Evolutionary conservation across 35 echinoderm and acorn worm genomes (phyloP).

Genomic region (Apostichopus parvimensis): DNA sequence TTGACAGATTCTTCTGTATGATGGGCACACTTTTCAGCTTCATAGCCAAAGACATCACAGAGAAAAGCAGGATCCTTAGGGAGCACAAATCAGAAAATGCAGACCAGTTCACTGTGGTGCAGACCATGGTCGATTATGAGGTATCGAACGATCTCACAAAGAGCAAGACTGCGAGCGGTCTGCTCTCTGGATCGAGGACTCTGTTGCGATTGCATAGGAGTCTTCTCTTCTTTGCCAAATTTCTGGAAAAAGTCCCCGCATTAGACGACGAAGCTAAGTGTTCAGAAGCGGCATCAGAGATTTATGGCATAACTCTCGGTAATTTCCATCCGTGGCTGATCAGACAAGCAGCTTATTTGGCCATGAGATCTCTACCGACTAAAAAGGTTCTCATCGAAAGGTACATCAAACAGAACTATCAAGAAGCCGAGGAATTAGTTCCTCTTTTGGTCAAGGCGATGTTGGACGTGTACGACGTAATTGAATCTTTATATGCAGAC

Average conservation of each 20-base stretch:
- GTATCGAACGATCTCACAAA: conserved; percentile 68
- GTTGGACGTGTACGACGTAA: conserved; percentile 63
- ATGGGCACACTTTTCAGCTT: conserved; percentile 88
- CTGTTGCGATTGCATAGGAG: conserved; percentile 83
- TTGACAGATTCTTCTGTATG: conserved; percentile 79
- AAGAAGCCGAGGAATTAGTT: conserved; percentile 59
- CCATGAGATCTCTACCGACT: conserved; percentile 81
- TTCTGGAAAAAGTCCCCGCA: conserved; percentile 60
- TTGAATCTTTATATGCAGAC: conserved; percentile 59
- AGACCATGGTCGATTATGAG: conserved; percentile 89
- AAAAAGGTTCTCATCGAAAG: conserved; percentile 57
- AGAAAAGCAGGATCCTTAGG: conserved; percentile 65
- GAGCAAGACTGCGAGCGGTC: conserved; percentile 60
- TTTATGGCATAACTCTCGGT: conserved; percentile 66
- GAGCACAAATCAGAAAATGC: conserved; percentile 62
- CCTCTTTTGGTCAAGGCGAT: conserved; percentile 49
- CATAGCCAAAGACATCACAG: conserved; percentile 77
- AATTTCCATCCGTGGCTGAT: conserved; percentile 94
- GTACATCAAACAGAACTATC: conserved; percentile 66
- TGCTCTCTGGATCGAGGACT: conserved; percentile 77
- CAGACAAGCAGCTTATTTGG: conserved; percentile 72
- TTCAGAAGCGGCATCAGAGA: conserved; percentile 58
- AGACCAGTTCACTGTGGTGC: conserved; percentile 73
- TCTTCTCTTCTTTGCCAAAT: conserved; percentile 78
- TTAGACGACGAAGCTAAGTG: conserved; percentile 58